phyloP scores from a whole-genome alignment of 2,113 vertebrate genomes.

The Tylochromis polylepis region DNA sequence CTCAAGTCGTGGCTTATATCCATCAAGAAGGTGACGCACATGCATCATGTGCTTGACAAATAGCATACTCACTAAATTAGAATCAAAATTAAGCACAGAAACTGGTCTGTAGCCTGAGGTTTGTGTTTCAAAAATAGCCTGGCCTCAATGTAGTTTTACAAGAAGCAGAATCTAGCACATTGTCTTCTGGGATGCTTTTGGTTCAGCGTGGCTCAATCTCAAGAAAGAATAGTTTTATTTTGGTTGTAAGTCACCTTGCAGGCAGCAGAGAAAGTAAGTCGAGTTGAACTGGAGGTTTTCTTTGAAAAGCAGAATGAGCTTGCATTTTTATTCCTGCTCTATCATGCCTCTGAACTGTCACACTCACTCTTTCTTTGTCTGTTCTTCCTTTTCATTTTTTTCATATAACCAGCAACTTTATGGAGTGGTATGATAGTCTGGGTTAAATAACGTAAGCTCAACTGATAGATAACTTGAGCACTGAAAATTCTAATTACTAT shows the following conservation, averaged over 20 bases:
- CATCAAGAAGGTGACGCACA: conserved; percentile 21
- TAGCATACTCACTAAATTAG: conserved; percentile 35
- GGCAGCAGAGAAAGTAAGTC: conserved; percentile 14
- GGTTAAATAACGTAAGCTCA: neutral
- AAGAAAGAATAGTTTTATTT: conserved; percentile 51
- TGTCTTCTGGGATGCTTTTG: conserved; percentile 48
- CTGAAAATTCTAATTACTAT: neutral
- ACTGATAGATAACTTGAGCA: neutral
- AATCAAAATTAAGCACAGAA: conserved; percentile 56
- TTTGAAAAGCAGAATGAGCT: conserved; percentile 46
- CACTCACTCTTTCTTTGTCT: neutral
- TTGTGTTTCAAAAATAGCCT: conserved; percentile 60
- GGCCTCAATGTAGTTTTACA: conserved; percentile 56
- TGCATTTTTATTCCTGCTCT: conserved; percentile 31
- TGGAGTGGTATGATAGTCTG: neutral
- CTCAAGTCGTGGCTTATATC: conserved; percentile 33
- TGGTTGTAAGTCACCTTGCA: conserved; percentile 62
- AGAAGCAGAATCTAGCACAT: conserved; percentile 60
- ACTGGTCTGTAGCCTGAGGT: conserved; percentile 47
- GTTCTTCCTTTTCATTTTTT: neutral
- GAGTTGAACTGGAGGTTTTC: conserved; percentile 51
- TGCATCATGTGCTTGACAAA: conserved; percentile 28
- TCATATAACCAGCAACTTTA: neutral
- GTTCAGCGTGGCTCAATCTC: conserved; percentile 34
- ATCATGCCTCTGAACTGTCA: conserved; percentile 14